A percentile compares a stretch with the other conserved stretches of the same genome.
Evolutionary conservation across 2,797 vertebrate species (phyloP).

Genomic region (Picus viridis): DNA sequence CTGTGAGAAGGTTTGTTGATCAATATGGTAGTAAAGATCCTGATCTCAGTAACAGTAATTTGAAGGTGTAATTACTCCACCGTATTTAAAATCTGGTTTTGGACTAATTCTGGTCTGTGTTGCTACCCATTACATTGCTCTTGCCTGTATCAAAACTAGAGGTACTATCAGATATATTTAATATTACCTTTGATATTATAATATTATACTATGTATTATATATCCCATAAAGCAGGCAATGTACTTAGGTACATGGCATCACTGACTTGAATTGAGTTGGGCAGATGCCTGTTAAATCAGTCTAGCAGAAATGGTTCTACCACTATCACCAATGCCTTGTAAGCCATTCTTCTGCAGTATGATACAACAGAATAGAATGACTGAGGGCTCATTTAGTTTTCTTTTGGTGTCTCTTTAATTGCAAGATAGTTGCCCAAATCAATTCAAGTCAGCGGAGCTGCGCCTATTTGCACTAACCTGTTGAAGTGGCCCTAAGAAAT

Average conservation of each 20-base stretch:
- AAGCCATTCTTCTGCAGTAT: neutral
- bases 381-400: neutral
- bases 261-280: neutral
- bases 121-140: neutral
- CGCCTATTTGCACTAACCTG: neutral
- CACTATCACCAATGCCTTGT: neutral
- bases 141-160: accelerated
- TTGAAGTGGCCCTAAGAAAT: neutral
- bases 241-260: neutral
- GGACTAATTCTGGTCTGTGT: neutral
- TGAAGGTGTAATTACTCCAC: neutral
- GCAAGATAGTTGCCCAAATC: neutral
- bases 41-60: neutral
- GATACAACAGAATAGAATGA: neutral
- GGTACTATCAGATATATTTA: neutral
- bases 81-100: neutral
- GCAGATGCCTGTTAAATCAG: neutral
- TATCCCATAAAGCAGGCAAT: neutral
- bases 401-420: neutral
- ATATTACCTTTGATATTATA: neutral
- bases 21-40: neutral
- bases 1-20: neutral
- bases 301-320: neutral
- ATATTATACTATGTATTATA: too few relatives aligned
- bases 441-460: neutral